Percentiles rank a stretch among this genome's conserved stretches.
phyloP scores from a whole-genome alignment of 2,797 vertebrate genomes.

The Decapterus maruadsi region DNA sequence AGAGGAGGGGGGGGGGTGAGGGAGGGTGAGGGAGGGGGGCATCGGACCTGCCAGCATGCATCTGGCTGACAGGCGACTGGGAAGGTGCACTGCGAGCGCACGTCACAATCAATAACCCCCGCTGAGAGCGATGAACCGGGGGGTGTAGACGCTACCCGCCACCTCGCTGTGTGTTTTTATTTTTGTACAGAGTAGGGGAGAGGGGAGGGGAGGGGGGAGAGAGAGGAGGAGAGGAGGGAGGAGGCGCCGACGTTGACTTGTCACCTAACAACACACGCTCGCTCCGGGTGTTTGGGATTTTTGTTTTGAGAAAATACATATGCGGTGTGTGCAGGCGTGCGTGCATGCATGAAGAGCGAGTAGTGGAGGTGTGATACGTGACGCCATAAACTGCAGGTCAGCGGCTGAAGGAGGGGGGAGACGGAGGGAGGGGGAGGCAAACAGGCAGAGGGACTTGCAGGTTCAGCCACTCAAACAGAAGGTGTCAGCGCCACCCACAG shows the following conservation, averaged over 20 bases:
- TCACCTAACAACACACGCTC: conserved; percentile 66
- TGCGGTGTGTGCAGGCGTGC: conserved; percentile 61
- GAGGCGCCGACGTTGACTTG: conserved; percentile 35
- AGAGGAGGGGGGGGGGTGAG: neutral
- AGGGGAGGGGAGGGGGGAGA: neutral
- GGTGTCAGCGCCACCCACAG: too few species aligned
- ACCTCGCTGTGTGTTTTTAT: conserved; percentile 65
- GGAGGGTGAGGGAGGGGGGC: neutral
- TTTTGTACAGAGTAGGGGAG: conserved; percentile 38
- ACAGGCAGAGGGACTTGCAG: too few species aligned
- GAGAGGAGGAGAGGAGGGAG: neutral
- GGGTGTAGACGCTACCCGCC: conserved; percentile 43
- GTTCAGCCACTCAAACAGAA: too few species aligned
- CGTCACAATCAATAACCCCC: conserved; percentile 90
- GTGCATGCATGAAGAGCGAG: conserved; percentile 51
- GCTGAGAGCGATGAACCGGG: conserved; percentile 79
- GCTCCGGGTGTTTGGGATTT: conserved; percentile 63
- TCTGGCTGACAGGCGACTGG: conserved; percentile 86
- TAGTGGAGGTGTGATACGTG: conserved; percentile 47
- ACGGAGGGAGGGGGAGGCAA: neutral
- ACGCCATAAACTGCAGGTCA: conserved; percentile 53
- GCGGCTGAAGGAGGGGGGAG: neutral
- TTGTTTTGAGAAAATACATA: conserved; percentile 73
- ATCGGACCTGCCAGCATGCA: conserved; percentile 86
- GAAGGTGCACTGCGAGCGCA: conserved; percentile 90